phyloP scores from a whole-genome alignment of 2,888 invertebrate genomes.

The Lumbricus terrestris region DNA sequence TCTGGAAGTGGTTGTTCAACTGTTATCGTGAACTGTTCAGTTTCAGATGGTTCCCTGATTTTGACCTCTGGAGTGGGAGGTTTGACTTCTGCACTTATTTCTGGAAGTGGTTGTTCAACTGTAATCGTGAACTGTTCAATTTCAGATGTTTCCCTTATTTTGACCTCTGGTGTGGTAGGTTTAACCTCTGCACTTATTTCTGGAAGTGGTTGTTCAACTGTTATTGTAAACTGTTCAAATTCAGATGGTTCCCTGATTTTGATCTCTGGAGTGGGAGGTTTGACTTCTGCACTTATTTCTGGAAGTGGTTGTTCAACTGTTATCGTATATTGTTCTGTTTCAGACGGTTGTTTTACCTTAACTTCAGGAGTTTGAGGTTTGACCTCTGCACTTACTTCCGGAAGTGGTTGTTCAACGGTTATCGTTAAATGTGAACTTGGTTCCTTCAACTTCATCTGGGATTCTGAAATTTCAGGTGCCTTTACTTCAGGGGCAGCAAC shows the following conservation, averaged over 20 bases:
- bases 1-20: too few species aligned
- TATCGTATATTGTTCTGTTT: not conserved
- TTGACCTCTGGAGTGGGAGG: not conserved
- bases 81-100: too few species aligned
- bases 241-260: not conserved
- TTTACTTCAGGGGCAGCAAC: not conserved
- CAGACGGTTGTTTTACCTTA: not conserved
- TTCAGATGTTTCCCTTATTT: not conserved
- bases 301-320: too few species aligned
- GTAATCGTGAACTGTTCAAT: too few species aligned
- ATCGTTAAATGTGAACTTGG: too few species aligned
- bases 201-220: not conserved
- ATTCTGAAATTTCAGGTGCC: not conserved
- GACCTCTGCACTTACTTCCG: too few species aligned
- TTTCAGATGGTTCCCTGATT: not conserved
- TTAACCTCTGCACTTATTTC: not conserved
- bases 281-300: too few species aligned
- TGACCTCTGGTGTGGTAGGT: not conserved
- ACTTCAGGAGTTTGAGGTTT: not conserved
- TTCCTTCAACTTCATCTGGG: too few species aligned
- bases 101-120: too few species aligned
- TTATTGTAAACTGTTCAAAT: not conserved
- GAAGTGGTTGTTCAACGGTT: too few species aligned
- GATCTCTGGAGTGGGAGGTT: not conserved
- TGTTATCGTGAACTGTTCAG: too few species aligned